Percentiles rank a stretch among this genome's conserved stretches.
These are phyloP conservation scores for Beaufortia kweichowensis DNA, from an alignment of 2,113 vertebrate genomes.

Conservation along the genomic window DNA sequence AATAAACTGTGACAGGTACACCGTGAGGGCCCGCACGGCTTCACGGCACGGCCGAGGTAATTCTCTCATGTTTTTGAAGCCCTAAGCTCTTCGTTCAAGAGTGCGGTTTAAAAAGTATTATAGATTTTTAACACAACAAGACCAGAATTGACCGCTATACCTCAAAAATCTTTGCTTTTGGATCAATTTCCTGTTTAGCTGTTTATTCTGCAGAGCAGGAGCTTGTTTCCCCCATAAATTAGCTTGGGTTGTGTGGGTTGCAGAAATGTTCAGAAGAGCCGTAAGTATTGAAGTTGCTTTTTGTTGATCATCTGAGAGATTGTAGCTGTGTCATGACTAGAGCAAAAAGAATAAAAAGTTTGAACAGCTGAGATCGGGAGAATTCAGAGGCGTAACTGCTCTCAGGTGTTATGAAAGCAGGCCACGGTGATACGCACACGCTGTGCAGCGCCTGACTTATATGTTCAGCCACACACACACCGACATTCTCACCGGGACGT, in stretches of 20 bases:
- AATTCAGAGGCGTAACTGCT: conserved; percentile 22
- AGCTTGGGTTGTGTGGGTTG: conserved; percentile 6
- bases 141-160: background rate
- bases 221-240: conserved; percentile 13
- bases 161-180: background rate
- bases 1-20: conserved; percentile 33
- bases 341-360: conserved; percentile 33
- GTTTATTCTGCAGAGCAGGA: background rate
- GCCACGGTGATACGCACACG: conserved; percentile 30
- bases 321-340: conserved; percentile 15
- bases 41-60: background rate
- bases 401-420: conserved; percentile 36
- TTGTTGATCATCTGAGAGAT: background rate
- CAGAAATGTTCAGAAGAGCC: background rate
- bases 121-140: conserved; percentile 9
- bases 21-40: conserved; percentile 8
- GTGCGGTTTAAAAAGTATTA: background rate
- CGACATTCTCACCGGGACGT: conserved; percentile 18
- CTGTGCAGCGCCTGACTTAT: conserved; percentile 27
- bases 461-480: background rate
- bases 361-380: conserved; percentile 41
- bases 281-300: background rate
- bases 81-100: conserved; percentile 18
- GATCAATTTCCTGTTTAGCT: conserved; percentile 24
- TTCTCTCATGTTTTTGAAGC: conserved; percentile 10